A percentile compares a stretch with the other conserved stretches of the same genome.
Conservation (phyloP, 2,113 vertebrate species). For the Helogale parvula region DNA sequence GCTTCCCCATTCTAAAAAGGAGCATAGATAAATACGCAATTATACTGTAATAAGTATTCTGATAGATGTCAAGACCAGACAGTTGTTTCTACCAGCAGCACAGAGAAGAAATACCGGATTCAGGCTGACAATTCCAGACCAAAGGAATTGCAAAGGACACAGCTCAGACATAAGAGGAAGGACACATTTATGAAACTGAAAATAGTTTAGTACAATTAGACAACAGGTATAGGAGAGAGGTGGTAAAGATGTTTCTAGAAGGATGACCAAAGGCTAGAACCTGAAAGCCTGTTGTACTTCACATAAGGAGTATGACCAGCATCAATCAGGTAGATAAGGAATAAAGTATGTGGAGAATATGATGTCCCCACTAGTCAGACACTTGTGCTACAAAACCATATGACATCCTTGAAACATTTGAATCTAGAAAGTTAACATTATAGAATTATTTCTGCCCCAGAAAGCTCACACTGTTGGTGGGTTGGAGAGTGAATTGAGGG, state of each 20-base stretch:
- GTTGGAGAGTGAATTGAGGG: not conserved
- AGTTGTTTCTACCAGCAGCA: not conserved
- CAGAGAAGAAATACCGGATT: not conserved
- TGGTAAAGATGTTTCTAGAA: not conserved
- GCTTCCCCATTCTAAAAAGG: not conserved
- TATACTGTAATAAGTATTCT: not conserved
- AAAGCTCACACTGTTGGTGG: not conserved
- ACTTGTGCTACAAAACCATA: not conserved
- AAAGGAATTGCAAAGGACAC: not conserved
- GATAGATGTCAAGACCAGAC: not conserved
- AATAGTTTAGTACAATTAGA: not conserved
- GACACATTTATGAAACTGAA: not conserved
- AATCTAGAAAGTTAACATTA: not conserved
- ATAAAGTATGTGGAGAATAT: not conserved
- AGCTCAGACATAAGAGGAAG: not conserved
- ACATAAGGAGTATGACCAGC: not conserved
- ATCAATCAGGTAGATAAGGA: not conserved
- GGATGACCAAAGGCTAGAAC: not conserved
- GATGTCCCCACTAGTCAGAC: not conserved
- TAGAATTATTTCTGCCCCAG: too few relatives aligned
- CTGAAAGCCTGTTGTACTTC: not conserved
- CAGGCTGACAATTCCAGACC: not conserved
- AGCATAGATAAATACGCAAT: not conserved
- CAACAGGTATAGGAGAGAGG: not conserved
- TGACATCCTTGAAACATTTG: not conserved